Evolutionary conservation across 1,140 invertebrate genomes (phyloP), one percentile per base, ranked within the genome.

Genomic region (Eueides isabella): DNA sequence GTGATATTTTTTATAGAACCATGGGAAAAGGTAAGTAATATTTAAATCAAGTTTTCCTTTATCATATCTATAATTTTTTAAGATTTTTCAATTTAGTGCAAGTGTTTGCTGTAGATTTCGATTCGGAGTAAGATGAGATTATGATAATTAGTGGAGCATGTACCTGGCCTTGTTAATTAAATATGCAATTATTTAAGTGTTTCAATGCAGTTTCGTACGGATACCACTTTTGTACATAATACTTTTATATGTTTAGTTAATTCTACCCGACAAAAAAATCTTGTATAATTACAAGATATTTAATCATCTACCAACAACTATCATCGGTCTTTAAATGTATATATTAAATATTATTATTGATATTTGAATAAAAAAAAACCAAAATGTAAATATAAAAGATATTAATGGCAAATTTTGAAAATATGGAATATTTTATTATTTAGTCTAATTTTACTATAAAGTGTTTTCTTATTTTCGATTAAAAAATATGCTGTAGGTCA

Each of bases 11-110:
- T 41, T 23, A 1, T 65, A 1, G 29, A n/a, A 48, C 66, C 74
- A 81, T 79, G 77, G 75, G 66, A 26, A 78, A 78, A 76, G 70
- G 80, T 80, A 48, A 82, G 79, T 77, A 70, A 55, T 26, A 55
- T 55, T 55, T 55, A 9, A 55, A 55, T 11, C 2, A 55, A 9
- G 2, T 6, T 44, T n/a, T 44, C 35, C 12, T 35, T 35, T 35
- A 5, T 38, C 16, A 38, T 38, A 38, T 16, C 16, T 9, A 38
- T 38, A 38, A 38, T 38, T 5, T 14, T 38, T 38, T 14, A 5
- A 14, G 14, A 19, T 44, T 44, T 16, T 1, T 19, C 6, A 41
- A n/a, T 7, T 19, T 6, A 44, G 12, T 38, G 1, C 41, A n/a
- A 44, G 1, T 9, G 6, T 44, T 19, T 44, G n/a, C n/a, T 19